Evolutionary conservation across 2,113 vertebrate genomes (phyloP).

Genomic region (human (Homo sapiens)): GRCh38 chr21:37959001-37959500

Average conservation of each 20-base stretch:
- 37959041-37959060: background rate
- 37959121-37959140: background rate
- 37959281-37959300: background rate
- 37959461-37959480: too few species aligned
- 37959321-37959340: too few species aligned
- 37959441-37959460: too few species aligned
- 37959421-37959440: too few species aligned
- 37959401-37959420: too few species aligned
- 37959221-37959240: background rate
- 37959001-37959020: fast-evolving
- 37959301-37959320: background rate
- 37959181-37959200: background rate
- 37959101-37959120: background rate
- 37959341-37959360: too few species aligned
- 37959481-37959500: too few species aligned
- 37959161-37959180: background rate
- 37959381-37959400: too few species aligned
- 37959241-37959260: background rate
- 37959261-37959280: background rate
- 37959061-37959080: fast-evolving
- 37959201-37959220: background rate
- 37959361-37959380: too few species aligned
- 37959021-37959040: background rate
- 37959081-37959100: too few species aligned
- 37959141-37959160: background rate